These are phyloP conservation scores for Aix galericulata DNA, from an alignment of 2,113 vertebrate genomes.

Conservation along the genomic window DNA sequence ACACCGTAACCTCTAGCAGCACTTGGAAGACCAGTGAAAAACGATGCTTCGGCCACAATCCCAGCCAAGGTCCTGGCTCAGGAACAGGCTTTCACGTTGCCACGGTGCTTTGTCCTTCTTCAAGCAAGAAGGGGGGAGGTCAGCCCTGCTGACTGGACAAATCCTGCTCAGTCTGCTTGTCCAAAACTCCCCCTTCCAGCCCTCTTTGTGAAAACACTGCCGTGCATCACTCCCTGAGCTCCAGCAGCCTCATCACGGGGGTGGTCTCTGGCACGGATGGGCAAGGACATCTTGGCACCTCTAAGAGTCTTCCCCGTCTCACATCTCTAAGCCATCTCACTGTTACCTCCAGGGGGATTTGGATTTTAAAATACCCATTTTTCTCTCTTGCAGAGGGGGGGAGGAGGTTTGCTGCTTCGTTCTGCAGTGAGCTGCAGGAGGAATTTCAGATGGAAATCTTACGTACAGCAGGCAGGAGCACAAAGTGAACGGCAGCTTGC, in stretches of 20 bases:
- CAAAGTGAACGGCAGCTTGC: neutral
- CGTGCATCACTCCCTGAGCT: neutral
- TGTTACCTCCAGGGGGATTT: neutral
- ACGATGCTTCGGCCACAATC: rapidly evolving
- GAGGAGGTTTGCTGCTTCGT: neutral
- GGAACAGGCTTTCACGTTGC: neutral
- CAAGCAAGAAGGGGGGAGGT: neutral
- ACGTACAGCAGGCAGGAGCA: neutral
- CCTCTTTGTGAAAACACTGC: neutral
- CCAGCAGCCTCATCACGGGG: neutral
- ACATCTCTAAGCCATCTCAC: neutral
- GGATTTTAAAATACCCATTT: neutral
- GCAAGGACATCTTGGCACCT: neutral
- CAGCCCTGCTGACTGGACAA: neutral
- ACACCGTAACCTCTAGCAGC: neutral
- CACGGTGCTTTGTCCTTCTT: neutral
- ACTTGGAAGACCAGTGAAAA: constrained; percentile 20
- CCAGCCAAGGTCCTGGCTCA: constrained; percentile 19
- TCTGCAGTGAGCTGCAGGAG: neutral
- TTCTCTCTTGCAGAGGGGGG: neutral
- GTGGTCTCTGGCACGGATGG: neutral
- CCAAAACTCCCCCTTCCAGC: neutral
- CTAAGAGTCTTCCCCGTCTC: neutral
- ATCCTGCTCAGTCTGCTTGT: neutral
- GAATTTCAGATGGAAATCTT: neutral